phyloP scores from a whole-genome alignment of 2,797 vertebrate species.

The Arctocebus calabarensis region DNA sequence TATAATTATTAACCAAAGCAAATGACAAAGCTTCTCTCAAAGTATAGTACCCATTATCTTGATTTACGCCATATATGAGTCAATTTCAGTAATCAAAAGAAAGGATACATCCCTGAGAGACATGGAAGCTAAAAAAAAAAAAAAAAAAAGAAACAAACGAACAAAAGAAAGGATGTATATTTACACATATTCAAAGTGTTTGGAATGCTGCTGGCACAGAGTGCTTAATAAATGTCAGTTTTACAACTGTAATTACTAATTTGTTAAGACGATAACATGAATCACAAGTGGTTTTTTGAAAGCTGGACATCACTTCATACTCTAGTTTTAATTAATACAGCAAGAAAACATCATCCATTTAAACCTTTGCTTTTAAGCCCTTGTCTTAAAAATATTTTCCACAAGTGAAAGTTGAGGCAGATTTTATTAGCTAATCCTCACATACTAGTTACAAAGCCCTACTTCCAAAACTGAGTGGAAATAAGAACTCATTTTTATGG shows the following conservation, averaged over 20 bases:
- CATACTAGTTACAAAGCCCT: background rate
- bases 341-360: constrained; percentile 10
- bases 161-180: background rate
- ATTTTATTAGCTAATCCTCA: constrained; percentile 20
- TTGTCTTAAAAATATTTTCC: constrained; percentile 4
- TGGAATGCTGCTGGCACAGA: background rate
- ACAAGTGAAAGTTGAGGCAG: background rate
- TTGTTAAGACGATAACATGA: constrained; percentile 43
- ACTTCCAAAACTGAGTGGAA: background rate
- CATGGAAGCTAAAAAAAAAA: no score
- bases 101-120: no score
- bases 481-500: background rate
- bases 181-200: background rate
- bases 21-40: constrained; percentile 36
- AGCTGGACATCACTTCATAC: background rate
- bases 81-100: constrained; percentile 28
- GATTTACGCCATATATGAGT: background rate
- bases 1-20: constrained; percentile 12
- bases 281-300: background rate
- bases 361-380: background rate
- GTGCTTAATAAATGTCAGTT: background rate
- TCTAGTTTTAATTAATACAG: constrained; percentile 20
- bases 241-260: background rate
- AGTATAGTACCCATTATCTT: background rate
- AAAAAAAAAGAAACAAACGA: no score